These are phyloP conservation scores for Tanypteryx hageni DNA, from an alignment of 2,888 invertebrate species.

Conservation along the genomic window DNA sequence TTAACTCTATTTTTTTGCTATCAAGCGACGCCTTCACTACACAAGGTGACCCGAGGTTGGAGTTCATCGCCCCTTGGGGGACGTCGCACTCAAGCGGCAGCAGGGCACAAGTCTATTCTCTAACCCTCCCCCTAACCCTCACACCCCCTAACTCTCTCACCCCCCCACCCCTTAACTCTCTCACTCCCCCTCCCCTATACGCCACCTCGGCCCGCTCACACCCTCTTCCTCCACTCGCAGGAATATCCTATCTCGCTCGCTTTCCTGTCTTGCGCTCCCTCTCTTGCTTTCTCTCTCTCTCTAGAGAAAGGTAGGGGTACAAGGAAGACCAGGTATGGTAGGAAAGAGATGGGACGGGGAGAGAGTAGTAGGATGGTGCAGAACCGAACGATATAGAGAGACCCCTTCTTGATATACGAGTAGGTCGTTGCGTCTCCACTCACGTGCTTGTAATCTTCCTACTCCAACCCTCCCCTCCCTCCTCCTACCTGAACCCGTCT, in stretches of 20 bases:
- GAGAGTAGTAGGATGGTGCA: neutral
- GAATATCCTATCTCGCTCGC: neutral
- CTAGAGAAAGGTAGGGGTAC: neutral
- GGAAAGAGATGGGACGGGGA: neutral
- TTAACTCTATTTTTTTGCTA: neutral
- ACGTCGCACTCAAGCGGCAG: conserved; percentile 16
- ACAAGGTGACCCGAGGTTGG: conserved; percentile 6
- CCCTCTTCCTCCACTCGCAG: too few relatives aligned
- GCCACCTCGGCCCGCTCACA: neutral
- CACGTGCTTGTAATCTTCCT: neutral
- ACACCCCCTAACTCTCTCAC: neutral
- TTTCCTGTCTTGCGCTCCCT: neutral
- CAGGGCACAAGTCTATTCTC: neutral
- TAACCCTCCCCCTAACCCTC: neutral
- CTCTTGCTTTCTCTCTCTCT: neutral
- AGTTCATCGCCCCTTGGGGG: neutral
- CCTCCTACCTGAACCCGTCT: neutral
- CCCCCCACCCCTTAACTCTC: neutral
- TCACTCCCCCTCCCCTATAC: neutral
- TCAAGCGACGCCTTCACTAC: neutral
- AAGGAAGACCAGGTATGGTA: neutral
- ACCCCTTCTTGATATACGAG: neutral
- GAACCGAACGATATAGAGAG: conserved; percentile 5
- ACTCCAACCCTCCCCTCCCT: neutral
- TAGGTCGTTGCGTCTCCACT: conserved; percentile 11